A percentile compares a stretch with the other conserved stretches of the same genome.
These are phyloP conservation scores for Bubo bubo DNA, from an alignment of 2,113 vertebrate genomes.

Conservation along the genomic window DNA sequence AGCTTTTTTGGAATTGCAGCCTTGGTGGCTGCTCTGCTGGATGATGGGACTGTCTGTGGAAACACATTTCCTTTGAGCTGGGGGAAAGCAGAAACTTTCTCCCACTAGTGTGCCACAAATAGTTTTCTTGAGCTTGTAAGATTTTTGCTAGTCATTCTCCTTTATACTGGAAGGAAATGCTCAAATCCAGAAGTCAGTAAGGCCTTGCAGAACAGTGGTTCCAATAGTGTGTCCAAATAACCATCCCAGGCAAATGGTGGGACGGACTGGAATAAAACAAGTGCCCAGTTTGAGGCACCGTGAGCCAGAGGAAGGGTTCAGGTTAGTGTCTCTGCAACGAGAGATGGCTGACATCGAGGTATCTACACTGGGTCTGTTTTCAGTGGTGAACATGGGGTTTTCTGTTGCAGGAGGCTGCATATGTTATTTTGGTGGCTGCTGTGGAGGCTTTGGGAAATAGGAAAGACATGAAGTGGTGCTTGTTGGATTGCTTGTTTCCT, in stretches of 20 bases:
- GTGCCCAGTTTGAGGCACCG: not conserved
- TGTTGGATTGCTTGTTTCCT: not conserved
- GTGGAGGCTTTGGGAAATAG: not conserved
- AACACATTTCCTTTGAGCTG: not conserved
- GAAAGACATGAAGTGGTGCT: not conserved
- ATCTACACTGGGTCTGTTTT: not conserved
- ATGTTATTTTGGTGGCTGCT: not conserved
- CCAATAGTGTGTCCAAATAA: not conserved
- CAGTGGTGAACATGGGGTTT: rapidly evolving
- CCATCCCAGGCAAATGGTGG: not conserved
- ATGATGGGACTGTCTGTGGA: not conserved
- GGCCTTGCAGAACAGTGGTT: not conserved
- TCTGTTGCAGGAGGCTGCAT: not conserved
- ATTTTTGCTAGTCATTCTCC: not conserved
- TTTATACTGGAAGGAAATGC: not conserved
- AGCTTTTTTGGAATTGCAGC: not conserved
- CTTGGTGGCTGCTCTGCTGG: not conserved
- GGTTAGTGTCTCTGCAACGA: not conserved
- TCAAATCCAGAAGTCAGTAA: not conserved
- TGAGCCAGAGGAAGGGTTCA: not conserved
- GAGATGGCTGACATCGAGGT: rapidly evolving
- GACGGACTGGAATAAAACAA: not conserved
- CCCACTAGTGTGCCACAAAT: not conserved
- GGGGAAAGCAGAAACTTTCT: not conserved
- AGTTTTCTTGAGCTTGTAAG: not conserved